Base-by-base conservation (phyloP, 2,888 invertebrate species). In the Macropis europaea region DNA sequence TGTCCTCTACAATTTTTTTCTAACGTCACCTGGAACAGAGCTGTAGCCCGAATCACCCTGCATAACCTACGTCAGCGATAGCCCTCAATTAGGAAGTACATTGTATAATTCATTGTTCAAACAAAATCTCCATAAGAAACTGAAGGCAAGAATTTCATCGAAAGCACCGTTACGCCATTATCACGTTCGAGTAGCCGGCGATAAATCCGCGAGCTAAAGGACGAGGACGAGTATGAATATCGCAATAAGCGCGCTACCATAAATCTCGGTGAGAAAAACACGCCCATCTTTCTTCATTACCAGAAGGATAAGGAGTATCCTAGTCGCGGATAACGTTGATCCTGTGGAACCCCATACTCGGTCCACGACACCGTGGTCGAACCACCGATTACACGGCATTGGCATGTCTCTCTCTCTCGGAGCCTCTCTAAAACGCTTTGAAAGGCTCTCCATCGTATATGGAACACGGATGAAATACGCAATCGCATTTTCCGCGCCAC, bases 271-370 rank as follows among this genome's bases (percentile, higher is more conserved):
- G 66, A 66, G 76, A 60, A 64, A 64, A 64, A 71, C 76, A 76
- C 76, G 61, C 76, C 76, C 76, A 66, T 76, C 61, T 43, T 47
- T 71, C 66, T 53, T 76, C 66, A 43, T 76, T 71, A 71, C 57
- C 76, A 76, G 64, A 61, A n/a, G 70, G 64, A 76, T 70, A 63
- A 62, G 66, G 42, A 43, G 61, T 70, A 62, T 59, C 54, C 43
- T 56, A 15, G 34, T 19, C 36, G 45, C 28, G 47, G 68, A 64
- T 61, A 64, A 73, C 43, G 63, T 53, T 56, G 42, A 60, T 68
- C 42, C 43, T 26, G 38, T 34, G 11, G 43, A 56, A 40, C 45
- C 24, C 26, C 17, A 6, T 17, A 11, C 24, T 47, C 52, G 17
- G n/a, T 30, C 2, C 1, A 5, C n/a, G 38, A 59, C 28, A 11